phyloP scores from a whole-genome alignment of 2,113 vertebrate genomes.

The Columbina picui region DNA sequence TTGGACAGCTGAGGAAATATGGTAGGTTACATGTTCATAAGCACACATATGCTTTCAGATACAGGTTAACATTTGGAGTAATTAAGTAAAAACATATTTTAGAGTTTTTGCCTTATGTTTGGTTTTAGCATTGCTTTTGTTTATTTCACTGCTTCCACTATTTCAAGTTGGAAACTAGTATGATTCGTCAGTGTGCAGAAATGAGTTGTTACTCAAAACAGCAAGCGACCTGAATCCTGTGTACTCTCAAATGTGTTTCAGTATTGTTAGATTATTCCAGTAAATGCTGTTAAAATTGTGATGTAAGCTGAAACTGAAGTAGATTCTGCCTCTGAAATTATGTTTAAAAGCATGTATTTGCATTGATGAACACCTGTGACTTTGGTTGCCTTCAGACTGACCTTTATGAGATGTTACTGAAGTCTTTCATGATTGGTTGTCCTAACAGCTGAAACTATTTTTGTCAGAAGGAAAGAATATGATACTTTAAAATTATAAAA shows the following conservation, averaged over 20 bases:
- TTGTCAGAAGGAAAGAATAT: background rate
- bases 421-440: background rate
- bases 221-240: background rate
- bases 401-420: background rate
- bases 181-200: background rate
- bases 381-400: background rate
- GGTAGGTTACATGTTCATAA: background rate
- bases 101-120: background rate
- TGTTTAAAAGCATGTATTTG: background rate
- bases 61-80: background rate
- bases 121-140: background rate
- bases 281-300: background rate
- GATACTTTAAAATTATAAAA: background rate
- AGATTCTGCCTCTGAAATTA: background rate
- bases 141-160: background rate
- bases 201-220: background rate
- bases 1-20: background rate
- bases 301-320: background rate
- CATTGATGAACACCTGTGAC: background rate
- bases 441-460: background rate
- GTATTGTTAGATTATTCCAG: background rate
- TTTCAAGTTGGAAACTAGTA: background rate
- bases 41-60: fast-evolving
- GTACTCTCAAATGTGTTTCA: background rate
- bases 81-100: background rate